Percentiles rank a stretch among this genome's conserved stretches.
Evolutionary conservation across 2,113 vertebrate species (phyloP).

Genomic region (Pogonocichla stellata): DNA sequence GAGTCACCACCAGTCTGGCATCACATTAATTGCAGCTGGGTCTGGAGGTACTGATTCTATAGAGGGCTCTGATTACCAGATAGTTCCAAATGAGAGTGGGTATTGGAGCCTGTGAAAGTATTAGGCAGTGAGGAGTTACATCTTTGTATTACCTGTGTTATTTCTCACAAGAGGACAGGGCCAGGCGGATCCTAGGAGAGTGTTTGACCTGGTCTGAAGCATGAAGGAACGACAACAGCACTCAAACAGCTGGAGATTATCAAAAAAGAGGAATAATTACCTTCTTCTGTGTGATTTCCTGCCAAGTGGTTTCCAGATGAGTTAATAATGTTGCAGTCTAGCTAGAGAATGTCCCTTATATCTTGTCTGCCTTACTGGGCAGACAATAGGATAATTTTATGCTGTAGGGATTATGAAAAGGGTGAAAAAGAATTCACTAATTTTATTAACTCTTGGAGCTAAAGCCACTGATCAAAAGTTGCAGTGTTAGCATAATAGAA

Average conservation of each 20-base stretch:
- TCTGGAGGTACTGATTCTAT: background rate
- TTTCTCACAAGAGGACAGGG: background rate
- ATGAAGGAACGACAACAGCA: background rate
- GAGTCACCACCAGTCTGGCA: background rate
- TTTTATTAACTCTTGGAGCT: background rate
- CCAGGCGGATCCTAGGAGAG: background rate
- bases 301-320: background rate
- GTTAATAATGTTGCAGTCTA: background rate
- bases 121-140: background rate
- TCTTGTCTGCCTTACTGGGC: background rate
- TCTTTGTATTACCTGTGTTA: background rate
- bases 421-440: background rate
- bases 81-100: background rate
- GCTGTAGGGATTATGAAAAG: background rate
- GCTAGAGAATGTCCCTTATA: background rate
- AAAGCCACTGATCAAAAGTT: background rate
- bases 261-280: background rate
- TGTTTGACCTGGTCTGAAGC: background rate
- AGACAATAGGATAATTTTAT: background rate
- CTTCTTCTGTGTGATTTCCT: background rate
- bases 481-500: background rate
- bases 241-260: background rate
- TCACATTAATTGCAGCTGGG: background rate
- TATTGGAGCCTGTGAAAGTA: background rate
- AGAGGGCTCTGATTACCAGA: background rate